Evolutionary conservation across 2,113 vertebrate species (phyloP).

Genomic region (Triplophysa dalaica): DNA sequence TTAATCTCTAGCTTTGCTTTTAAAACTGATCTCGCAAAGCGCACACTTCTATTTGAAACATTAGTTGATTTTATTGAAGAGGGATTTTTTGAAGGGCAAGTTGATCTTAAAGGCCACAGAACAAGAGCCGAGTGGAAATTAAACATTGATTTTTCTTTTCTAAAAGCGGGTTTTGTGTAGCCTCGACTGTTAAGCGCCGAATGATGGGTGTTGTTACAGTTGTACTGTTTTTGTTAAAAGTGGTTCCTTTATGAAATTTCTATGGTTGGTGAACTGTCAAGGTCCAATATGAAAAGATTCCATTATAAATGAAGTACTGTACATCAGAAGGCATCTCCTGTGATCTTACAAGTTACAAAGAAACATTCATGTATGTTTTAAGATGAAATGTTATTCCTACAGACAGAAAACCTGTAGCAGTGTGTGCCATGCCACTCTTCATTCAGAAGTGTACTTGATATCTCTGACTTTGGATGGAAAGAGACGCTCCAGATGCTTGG

Average conservation of each 20-base stretch:
- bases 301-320: neutral
- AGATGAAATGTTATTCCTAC: too few species aligned
- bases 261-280: neutral
- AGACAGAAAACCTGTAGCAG: neutral
- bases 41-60: neutral
- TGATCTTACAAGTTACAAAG: neutral
- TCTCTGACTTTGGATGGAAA: too few species aligned
- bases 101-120: conserved; percentile 30
- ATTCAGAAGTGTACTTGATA: neutral
- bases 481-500: too few species aligned
- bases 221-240: conserved; percentile 10
- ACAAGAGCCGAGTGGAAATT: conserved; percentile 39
- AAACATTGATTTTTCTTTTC: conserved; percentile 43
- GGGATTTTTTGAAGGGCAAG: conserved; percentile 39
- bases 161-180: conserved; percentile 13
- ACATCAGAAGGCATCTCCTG: neutral
- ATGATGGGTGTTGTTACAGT: conserved; percentile 13
- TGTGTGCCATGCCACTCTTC: neutral
- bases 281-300: neutral
- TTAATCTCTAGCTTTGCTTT: neutral
- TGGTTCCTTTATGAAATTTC: neutral
- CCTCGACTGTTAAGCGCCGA: conserved; percentile 19
- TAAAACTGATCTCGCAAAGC: neutral
- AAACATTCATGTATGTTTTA: neutral
- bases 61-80: neutral